A percentile compares a stretch with the other conserved stretches of the same genome.
Conservation (phyloP, 2,113 vertebrate genomes). For the Forbesichthys agassizii region DNA sequence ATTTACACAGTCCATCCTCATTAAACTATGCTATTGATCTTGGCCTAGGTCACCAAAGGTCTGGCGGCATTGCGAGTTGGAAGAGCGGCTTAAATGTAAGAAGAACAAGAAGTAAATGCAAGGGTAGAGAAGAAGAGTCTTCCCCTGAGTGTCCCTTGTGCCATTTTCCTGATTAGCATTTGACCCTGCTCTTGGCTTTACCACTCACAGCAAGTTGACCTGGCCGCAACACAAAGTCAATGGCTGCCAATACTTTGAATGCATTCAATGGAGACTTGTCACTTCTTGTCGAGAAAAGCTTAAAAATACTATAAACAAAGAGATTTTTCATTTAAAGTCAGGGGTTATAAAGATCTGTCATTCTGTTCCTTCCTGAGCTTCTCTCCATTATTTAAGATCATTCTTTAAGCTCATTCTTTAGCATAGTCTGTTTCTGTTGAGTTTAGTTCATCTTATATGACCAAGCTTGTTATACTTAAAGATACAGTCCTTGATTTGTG, state of each 20-base stretch:
- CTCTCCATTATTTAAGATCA: neutral
- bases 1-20: conserved; percentile 70
- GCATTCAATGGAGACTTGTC: conserved; percentile 38
- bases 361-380: neutral
- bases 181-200: conserved; percentile 67
- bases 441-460: neutral
- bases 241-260: conserved; percentile 56
- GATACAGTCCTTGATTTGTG: too few species aligned
- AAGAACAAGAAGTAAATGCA: conserved; percentile 13
- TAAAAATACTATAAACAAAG: conserved; percentile 38
- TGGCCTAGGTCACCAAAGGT: conserved; percentile 60
- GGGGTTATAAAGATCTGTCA: conserved; percentile 12
- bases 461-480: neutral
- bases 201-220: conserved; percentile 46
- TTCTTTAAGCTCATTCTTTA: conserved; percentile 2
- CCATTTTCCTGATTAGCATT: conserved; percentile 63
- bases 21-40: conserved; percentile 70
- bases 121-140: conserved; percentile 17
- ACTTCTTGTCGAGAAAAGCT: conserved; percentile 37
- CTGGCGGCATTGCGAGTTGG: conserved; percentile 5
- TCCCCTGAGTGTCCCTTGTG: conserved; percentile 46
- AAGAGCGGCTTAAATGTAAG: conserved; percentile 8
- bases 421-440: neutral
- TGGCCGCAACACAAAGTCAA: conserved; percentile 56
- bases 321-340: conserved; percentile 25